These are phyloP conservation scores for Muricea muricata DNA, from an alignment of 92 coral and sea anemone genomes.

Conservation along the genomic window DNA sequence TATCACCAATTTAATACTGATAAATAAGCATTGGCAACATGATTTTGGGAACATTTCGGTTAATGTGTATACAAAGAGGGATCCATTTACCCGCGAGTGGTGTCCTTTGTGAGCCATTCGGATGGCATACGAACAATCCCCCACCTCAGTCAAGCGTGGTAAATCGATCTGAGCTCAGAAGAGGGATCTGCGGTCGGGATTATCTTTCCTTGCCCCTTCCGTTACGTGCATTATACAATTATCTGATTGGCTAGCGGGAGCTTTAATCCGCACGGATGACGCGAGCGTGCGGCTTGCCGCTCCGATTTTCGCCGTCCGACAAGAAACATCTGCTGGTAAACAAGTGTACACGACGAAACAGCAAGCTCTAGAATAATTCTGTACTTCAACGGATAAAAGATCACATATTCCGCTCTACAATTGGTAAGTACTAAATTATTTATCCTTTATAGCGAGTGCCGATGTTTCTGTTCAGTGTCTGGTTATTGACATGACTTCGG, in stretches of 20 bases:
- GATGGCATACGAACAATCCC: background rate
- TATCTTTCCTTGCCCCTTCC: background rate
- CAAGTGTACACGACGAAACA: too few relatives aligned
- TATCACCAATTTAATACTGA: too few relatives aligned
- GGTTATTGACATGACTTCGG: background rate
- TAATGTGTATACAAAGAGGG: background rate
- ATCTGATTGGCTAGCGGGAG: background rate
- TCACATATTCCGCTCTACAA: background rate
- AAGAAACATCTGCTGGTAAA: background rate
- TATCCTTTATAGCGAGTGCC: background rate
- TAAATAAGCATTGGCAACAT: background rate
- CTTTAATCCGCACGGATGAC: background rate
- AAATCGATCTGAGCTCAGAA: too few relatives aligned
- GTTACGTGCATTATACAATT: background rate
- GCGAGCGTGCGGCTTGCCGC: background rate
- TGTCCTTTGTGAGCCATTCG: background rate
- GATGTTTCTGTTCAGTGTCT: background rate
- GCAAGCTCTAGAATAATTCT: background rate
- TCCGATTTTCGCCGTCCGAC: background rate
- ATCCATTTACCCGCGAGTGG: background rate
- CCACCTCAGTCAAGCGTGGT: background rate
- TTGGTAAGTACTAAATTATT: background rate
- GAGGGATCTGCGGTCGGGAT: background rate
- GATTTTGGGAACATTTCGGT: background rate
- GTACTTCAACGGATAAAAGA: background rate